Base-by-base conservation (phyloP, 2,888 invertebrate genomes). In the Gordius sp. region DNA sequence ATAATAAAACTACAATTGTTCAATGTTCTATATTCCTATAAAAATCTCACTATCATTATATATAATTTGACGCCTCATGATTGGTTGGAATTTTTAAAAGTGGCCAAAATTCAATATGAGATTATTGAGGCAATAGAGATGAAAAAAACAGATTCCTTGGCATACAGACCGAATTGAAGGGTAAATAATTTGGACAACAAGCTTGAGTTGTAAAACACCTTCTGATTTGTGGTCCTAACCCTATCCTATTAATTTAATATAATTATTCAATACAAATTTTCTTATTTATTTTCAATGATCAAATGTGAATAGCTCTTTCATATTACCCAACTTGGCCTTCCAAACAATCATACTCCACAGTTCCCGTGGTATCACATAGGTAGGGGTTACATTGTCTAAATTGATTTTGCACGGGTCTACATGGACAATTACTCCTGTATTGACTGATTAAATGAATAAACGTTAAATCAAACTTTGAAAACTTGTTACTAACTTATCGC, bases 351-450 rank as follows among this genome's bases (percentile, higher is more conserved):
- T 47, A 47, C 20, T 8, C 16, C 8, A 20, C 20, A n/a, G 16
- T 8, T n/a, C 16, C 47, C 16, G 47, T 47, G 8, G 16, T 8
- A 20, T 47, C 47, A 47, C 47, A 47, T 20, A n/a, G 4, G 20
- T 47, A 47, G 4, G 47, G 47, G 20, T 47, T 47, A 20, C 47
- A 47, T 47, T 47, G 47, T 4, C 47, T 8, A 20, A n/a, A 47
- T 47, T 47, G 16, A 8, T 4, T 47, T 23, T 47, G n/a, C 4
- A n/a, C 20, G 4, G 13, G 13, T n/a, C 23, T 47, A 23, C 47
- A 47, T 4, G 47, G 47, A 47, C 47, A 47, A 47, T 47, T 20
- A 18, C 47, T 47, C 4, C 47, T 33, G 8, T 33, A 13, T 33
- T 33, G 39, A 33, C 39, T n/a, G 39, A 33, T 33, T 33, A 33